Conservation (phyloP, 1,140 invertebrate genomes). For the Hyphantria cunea region DNA sequence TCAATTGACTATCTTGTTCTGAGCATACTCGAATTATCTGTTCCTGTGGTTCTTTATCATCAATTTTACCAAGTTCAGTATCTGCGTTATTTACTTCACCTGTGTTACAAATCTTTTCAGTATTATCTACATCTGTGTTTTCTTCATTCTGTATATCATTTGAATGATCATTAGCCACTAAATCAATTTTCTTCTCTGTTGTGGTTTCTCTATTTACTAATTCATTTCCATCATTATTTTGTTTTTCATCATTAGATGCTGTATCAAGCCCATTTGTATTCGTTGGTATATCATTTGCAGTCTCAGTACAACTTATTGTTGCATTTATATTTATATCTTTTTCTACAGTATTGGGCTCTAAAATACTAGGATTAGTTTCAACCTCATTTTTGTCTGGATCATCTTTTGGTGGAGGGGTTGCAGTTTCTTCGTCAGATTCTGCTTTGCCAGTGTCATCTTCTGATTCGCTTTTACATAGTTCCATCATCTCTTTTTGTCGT, state of each 20-base stretch:
- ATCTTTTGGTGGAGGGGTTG: constrained; percentile 43
- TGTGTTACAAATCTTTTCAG: constrained; percentile 1
- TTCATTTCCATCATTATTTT: not conserved
- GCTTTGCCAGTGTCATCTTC: constrained; percentile 61
- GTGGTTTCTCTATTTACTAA: constrained; percentile 13
- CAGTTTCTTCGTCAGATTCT: constrained; percentile 6
- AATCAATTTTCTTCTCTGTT: not conserved
- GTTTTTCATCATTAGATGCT: not conserved
- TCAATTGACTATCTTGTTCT: constrained; percentile 49
- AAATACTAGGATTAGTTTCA: not conserved
- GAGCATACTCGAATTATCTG: constrained; percentile 16
- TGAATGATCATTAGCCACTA: no score
- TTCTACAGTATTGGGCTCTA: constrained; percentile 13
- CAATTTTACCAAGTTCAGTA: no score
- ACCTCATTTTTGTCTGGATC: constrained; percentile 47
- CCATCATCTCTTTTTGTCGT: constrained; percentile 83
- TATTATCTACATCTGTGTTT: constrained; percentile 12
- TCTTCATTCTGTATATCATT: constrained; percentile 13
- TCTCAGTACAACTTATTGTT: not conserved
- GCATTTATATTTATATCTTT: constrained; percentile 18
- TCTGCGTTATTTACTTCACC: constrained; percentile 2
- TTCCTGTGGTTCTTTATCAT: constrained; percentile 1
- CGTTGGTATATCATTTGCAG: not conserved
- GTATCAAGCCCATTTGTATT: not conserved
- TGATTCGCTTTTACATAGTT: constrained; percentile 83